Evolutionary conservation across 2,113 vertebrate genomes (phyloP), one percentile per base, ranked within the genome.

Genomic region (Corythornis madagascariensis): DNA sequence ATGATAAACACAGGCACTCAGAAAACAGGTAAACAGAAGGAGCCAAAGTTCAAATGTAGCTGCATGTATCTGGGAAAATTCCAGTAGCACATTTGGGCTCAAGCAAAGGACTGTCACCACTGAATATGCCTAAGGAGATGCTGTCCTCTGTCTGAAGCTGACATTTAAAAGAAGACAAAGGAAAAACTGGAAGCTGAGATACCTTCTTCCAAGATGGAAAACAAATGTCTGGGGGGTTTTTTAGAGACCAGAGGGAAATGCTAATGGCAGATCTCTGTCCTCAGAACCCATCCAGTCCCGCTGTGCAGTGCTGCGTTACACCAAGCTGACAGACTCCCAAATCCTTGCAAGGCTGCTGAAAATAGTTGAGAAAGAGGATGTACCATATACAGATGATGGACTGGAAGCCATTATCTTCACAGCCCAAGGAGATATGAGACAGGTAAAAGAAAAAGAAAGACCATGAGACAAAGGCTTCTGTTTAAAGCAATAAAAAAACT

Each of bases 391-490:
- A 0, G 98, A 99, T 6, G 99, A 99, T 20, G 99, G 99, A 65
- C 97, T 99, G 72, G 99, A 99, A 93, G 99, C 99, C 67, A 96
- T 99, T 88, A 98, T 99, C 96, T 99, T 99, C 97, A 99, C 99
- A 0, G 98, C 99, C 5, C 99, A 99, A 96, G 99, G 99, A 38
- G 99, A 99, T 97, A 99, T 99, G 99, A 98, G 99, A 98, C 99
- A 99, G 99, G 99, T 99, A 95, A 53, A 90, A 90, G 29, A 29
- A 90, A 29, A 29, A 42, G 38, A 66, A 86, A 14, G 43, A n/a
- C 55, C 35, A 16, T 7, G 9, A 75, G 78, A 50, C 1, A 61
- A 63, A 83, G 48, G 6, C 35, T 66, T 61, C 52, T 86, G 4
- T 25, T 88, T 64, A 60, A 88, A 86, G 21, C 8, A 89, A 38